Base-by-base conservation (phyloP, 2,888 invertebrate species). In the Orgyia antiqua region DNA sequence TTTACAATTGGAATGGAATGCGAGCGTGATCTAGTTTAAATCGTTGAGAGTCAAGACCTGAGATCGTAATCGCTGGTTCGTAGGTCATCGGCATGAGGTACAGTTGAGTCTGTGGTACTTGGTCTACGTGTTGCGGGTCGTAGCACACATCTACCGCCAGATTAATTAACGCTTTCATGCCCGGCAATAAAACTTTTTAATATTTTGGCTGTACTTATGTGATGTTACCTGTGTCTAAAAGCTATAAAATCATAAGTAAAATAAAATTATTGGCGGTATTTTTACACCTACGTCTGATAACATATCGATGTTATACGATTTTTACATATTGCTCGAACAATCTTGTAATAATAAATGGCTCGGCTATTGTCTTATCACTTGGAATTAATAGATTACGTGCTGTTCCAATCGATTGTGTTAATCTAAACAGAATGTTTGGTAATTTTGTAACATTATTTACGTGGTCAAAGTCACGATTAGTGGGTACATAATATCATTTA, bases 61-160 rank as follows among this genome's bases (percentile, higher is more conserved):
- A 51, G 68, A 63, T 68, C 53, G 62, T 60, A 58, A 67, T 68
- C 70, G 63, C 51, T 57, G 55, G 77, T 74, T 75, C 78, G 75
- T 72, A 76, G 80, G 78, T 77, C 80, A 74, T 63, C 75, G 75
- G 70, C 74, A 68, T 63, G 61, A 59, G 59, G 48, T 44, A 39
- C 33, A 38, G 40, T 26, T 25, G 28, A 28, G 27, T 20, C 24
- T 27, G 27, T 13, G 18, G 29, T 42, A 33, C 30, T 37, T 30
- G 31, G 34, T 39, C 33, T 31, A 37, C 48, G 53, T 51, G 47
- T 39, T 42, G 51, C 50, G 42, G 39, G 56, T 54, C 46, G 40
- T 28, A 24, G 38, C 52, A 47, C 48, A 55, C 55, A 39, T 51
- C 52, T 44, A 31, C 41, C 48, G 41, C 27, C 51, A 36, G 51